Base-by-base conservation (phyloP, 2,888 invertebrate species). In the Seira musarum region DNA sequence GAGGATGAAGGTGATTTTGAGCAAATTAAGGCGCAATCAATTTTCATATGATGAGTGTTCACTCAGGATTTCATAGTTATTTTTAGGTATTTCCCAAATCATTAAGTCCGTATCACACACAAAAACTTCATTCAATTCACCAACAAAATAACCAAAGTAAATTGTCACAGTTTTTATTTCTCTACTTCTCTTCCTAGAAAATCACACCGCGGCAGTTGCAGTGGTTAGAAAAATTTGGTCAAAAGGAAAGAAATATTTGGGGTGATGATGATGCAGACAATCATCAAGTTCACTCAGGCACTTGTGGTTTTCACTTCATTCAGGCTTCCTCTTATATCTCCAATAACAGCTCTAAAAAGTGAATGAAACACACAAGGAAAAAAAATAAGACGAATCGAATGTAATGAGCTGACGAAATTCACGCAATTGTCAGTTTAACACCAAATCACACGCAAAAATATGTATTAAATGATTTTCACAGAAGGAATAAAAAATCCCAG, bases 261-360 rank as follows among this genome's bases (percentile, higher is more conserved):
- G 60, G 19, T 60, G 22, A 21, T 30, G 3, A 30, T 30, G 3
- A 30, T 30, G 30, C 10, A 21, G 60, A 60, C 22, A 22, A 60
- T 60, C 60, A 60, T 22, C 60, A 60, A 60, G 60, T 60, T 60
- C 60, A 60, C 21, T 60, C 21, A 60, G 60, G 21, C 60, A 60
- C 60, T 60, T 60, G 60, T 60, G 60, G 60, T 60, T 21, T n/a
- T 60, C 22, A 60, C 60, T 21, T 60, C 40, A 13, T 40, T 40
- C 21, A 19, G 13, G 22, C 22, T 60, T 60, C 60, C 60, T 60
- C n/a, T 21, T n/a, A n/a, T n/a, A 60, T n/a, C n/a, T 60, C 60
- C 60, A 60, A 60, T 13, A 49, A 49, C 30, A 30, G 30, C 30
- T 49, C 49, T 49, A 2, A 49, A 49, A n/a, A n/a, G 49, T 13